phyloP scores from a whole-genome alignment of 2,797 vertebrate species.

The Meriones psammophilus region DNA sequence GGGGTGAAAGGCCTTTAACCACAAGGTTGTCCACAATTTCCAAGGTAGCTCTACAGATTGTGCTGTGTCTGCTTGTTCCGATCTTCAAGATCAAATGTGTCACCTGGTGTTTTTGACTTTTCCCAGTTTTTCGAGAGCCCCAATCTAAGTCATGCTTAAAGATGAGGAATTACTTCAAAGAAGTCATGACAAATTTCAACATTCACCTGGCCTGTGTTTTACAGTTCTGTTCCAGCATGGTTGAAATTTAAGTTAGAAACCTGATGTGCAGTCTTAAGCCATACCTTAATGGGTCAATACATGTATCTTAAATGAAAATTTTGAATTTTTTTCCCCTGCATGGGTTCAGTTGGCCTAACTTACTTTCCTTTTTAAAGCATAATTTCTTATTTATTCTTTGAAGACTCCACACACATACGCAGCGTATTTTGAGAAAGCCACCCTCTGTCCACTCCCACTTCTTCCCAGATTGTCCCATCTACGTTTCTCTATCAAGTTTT shows the following conservation, averaged over 20 bases:
- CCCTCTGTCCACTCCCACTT: no score
- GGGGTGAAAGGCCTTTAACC: not conserved
- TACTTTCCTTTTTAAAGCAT: not conserved
- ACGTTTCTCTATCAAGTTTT: not conserved
- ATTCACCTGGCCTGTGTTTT: not conserved
- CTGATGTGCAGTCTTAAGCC: slow-evolving; percentile 19
- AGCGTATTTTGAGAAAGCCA: not conserved
- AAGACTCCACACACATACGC: not conserved
- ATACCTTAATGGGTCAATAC: not conserved
- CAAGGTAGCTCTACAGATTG: not conserved
- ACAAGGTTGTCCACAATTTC: not conserved
- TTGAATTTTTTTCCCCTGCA: slow-evolving; percentile 46
- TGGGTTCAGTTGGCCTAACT: not conserved
- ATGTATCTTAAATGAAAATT: not conserved
- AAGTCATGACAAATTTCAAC: slow-evolving; percentile 5
- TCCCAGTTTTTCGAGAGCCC: not conserved
- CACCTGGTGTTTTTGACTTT: not conserved
- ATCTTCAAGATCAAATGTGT: not conserved
- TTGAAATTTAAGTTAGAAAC: slow-evolving; percentile 17
- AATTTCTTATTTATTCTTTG: not conserved
- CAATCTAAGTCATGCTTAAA: not conserved
- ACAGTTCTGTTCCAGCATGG: not conserved
- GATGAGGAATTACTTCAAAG: not conserved
- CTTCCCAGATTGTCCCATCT: not conserved
- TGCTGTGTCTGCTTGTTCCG: not conserved